These are phyloP conservation scores for Limosa lapponica DNA, from an alignment of 2,797 vertebrate genomes.

Conservation along the genomic window DNA sequence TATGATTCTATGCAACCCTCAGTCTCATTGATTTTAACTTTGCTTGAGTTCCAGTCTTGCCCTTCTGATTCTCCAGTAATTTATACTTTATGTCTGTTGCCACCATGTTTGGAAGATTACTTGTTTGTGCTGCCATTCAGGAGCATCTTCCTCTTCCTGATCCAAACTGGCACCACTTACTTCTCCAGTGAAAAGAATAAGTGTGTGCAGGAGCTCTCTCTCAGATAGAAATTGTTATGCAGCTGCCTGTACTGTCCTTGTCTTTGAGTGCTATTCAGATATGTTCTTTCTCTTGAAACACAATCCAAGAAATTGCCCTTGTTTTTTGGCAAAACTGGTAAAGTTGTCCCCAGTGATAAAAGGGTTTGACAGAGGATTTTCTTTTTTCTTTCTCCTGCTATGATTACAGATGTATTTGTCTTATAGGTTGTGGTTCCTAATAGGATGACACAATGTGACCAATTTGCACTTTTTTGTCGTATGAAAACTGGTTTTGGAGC, in stretches of 20 bases:
- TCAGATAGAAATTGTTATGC: conserved; percentile 4
- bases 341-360: neutral
- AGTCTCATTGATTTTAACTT: conserved; percentile 57
- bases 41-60: conserved; percentile 15
- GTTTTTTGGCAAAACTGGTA: neutral
- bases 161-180: neutral
- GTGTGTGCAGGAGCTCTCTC: neutral
- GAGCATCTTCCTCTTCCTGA: conserved; percentile 46
- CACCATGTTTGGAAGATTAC: conserved; percentile 39
- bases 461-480: neutral
- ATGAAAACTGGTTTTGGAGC: neutral
- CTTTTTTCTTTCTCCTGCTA: neutral
- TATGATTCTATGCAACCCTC: too few species aligned
- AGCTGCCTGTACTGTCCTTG: neutral
- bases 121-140: conserved; percentile 40
- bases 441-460: neutral
- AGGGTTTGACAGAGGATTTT: neutral
- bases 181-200: conserved; percentile 13
- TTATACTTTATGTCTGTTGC: conserved; percentile 23
- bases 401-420: neutral
- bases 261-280: neutral
- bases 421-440: neutral
- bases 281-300: neutral
- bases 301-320: neutral
- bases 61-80: conserved; percentile 54